phyloP scores from a whole-genome alignment of 2,888 invertebrate species.

The Xanthostigma xanthostigma region DNA sequence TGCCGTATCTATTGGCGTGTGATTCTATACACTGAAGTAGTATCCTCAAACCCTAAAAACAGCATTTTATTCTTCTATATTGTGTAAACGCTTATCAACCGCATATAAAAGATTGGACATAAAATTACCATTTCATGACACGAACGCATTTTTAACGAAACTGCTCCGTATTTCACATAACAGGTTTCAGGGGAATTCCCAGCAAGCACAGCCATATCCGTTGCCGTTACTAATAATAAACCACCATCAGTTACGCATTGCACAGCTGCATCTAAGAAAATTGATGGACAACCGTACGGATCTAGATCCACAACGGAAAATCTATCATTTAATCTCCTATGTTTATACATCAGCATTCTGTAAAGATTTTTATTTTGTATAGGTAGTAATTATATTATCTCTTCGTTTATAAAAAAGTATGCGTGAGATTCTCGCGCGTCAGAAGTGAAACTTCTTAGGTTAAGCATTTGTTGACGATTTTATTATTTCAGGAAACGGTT shows the following conservation, averaged over 20 bases:
- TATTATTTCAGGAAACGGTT: too few species aligned
- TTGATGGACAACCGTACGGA: constrained; percentile 91
- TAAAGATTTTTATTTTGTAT: constrained; percentile 16
- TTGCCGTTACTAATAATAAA: constrained; percentile 85
- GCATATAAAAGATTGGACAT: not conserved
- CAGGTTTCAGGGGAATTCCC: constrained; percentile 94
- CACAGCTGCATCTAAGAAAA: constrained; percentile 81
- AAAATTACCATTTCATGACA: constrained; percentile 85
- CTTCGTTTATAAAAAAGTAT: not conserved
- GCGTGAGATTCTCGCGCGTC: too few species aligned
- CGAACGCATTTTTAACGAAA: constrained; percentile 68
- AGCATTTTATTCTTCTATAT: not conserved
- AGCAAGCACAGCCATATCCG: constrained; percentile 91
- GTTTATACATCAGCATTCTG: constrained; percentile 75
- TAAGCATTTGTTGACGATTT: too few species aligned
- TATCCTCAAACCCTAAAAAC: constrained; percentile 72
- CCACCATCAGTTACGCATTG: constrained; percentile 71
- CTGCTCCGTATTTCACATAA: constrained; percentile 80
- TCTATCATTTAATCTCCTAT: constrained; percentile 44
- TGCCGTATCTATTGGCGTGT: constrained; percentile 84
- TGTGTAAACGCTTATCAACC: too few species aligned
- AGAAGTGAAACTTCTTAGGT: too few species aligned
- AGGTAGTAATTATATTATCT: not conserved
- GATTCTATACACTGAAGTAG: constrained; percentile 78
- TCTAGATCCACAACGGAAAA: constrained; percentile 92